A percentile compares a stretch with the other conserved stretches of the same genome.
Conservation (phyloP, 2,797 vertebrate species). For the Rhinoraja longicauda region DNA sequence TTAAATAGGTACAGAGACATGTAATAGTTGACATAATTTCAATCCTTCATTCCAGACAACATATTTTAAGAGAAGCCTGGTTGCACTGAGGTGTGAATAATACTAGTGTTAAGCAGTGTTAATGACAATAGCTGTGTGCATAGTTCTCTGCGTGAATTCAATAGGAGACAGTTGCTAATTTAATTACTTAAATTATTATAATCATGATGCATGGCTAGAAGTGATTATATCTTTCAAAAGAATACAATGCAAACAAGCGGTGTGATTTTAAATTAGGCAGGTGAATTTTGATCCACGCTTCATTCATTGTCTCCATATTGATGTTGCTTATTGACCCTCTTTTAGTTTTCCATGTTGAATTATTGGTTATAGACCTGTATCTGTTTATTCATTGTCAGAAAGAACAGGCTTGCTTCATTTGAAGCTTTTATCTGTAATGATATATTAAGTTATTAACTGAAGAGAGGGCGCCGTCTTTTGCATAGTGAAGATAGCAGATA, state of each 20-base stretch:
- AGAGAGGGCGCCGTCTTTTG: neutral
- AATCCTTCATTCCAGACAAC: neutral
- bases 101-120: neutral
- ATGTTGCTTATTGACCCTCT: neutral
- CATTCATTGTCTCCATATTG: slow-evolving; percentile 2
- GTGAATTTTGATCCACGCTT: slow-evolving; percentile 1
- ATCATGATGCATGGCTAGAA: neutral
- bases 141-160: slow-evolving; percentile 8
- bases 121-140: slow-evolving; percentile 42
- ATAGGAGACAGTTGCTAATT: slow-evolving; percentile 26
- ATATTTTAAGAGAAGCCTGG: slow-evolving; percentile 5
- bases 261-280: slow-evolving; percentile 11
- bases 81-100: slow-evolving; percentile 46
- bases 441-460: slow-evolving; percentile 29
- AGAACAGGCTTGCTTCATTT: neutral
- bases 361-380: neutral
- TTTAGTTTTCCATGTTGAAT: neutral
- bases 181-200: slow-evolving; percentile 29
- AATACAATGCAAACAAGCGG: neutral
- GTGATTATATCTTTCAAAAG: slow-evolving; percentile 1
- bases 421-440: slow-evolving; percentile 12
- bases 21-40: neutral
- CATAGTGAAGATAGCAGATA: neutral
- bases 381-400: neutral
- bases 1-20: neutral